A percentile compares a stretch with the other conserved stretches of the same genome.
phyloP scores from a whole-genome alignment of 2,888 invertebrate species.

The Tigriopus californicus region DNA sequence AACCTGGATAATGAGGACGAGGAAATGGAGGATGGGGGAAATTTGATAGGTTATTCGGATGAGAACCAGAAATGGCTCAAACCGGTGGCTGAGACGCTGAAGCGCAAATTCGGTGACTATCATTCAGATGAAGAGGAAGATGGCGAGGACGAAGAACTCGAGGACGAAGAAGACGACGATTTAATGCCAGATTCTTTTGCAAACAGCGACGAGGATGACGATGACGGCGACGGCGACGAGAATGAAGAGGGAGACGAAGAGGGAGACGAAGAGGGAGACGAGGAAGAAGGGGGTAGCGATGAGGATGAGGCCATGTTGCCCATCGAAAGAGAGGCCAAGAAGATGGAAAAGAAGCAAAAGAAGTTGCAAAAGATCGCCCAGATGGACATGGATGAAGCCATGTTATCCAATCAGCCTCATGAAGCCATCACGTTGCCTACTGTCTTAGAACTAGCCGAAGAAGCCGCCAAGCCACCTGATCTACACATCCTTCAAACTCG shows the following conservation, averaged over 20 bases:
- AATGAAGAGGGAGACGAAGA: not conserved
- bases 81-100: not conserved
- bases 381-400: constrained; percentile 63
- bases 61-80: constrained; percentile 13
- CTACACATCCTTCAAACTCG: constrained; percentile 69
- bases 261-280: not conserved
- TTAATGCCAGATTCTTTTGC: not conserved
- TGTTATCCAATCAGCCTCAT: constrained; percentile 43
- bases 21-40: not conserved
- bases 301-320: constrained; percentile 35
- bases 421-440: constrained; percentile 33
- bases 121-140: not conserved
- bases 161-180: constrained; percentile 3
- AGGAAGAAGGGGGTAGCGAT: constrained; percentile 8
- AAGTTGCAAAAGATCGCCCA: constrained; percentile 49
- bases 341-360: constrained; percentile 50
- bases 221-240: not conserved
- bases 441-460: constrained; percentile 44
- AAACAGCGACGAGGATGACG: constrained; percentile 2
- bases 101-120: not conserved
- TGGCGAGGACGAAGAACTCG: constrained; percentile 5
- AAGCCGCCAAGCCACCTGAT: constrained; percentile 36
- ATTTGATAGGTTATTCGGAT: constrained; percentile 10
- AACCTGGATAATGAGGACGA: not conserved
- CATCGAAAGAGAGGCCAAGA: constrained; percentile 62